Conservation (phyloP, 2,888 invertebrate genomes). For the Lycia hirtaria region DNA sequence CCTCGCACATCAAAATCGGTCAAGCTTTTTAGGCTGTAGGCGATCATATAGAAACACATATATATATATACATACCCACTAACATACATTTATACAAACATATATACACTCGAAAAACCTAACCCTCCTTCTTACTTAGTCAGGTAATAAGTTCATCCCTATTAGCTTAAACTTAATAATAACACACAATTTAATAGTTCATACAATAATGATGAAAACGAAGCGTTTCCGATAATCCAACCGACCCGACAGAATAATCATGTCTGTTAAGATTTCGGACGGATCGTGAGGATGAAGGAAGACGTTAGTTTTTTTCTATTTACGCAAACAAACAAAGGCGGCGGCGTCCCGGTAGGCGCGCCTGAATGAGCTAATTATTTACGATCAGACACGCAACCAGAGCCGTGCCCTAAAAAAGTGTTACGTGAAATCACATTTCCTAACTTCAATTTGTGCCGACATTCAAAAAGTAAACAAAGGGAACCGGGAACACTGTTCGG, state of each 20-base stretch:
- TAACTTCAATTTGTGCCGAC: constrained; percentile 72
- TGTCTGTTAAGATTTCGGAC: constrained; percentile 21
- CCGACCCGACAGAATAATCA: constrained; percentile 6
- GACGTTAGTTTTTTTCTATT: constrained; percentile 68
- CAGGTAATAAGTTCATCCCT: too few species aligned
- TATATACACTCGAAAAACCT: too few species aligned
- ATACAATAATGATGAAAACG: not conserved
- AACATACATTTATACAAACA: too few species aligned
- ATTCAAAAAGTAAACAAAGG: constrained; percentile 65
- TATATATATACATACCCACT: too few species aligned
- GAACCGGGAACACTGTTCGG: constrained; percentile 51
- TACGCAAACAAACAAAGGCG: constrained; percentile 73
- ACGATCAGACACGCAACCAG: constrained; percentile 80
- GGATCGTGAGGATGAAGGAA: constrained; percentile 52
- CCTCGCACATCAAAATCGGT: too few species aligned
- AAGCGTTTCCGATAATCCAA: not conserved
- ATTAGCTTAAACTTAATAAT: too few species aligned
- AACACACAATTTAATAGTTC: too few species aligned
- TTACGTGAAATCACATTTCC: constrained; percentile 84
- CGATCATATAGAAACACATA: too few species aligned
- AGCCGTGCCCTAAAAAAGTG: constrained; percentile 72
- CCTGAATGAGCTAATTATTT: constrained; percentile 82
- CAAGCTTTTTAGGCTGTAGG: too few species aligned
- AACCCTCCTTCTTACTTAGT: too few species aligned
- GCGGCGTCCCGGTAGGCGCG: constrained; percentile 69